These are phyloP conservation scores for Halcyon smyrnensis DNA, from an alignment of 2,797 vertebrate species.

Conservation along the genomic window DNA sequence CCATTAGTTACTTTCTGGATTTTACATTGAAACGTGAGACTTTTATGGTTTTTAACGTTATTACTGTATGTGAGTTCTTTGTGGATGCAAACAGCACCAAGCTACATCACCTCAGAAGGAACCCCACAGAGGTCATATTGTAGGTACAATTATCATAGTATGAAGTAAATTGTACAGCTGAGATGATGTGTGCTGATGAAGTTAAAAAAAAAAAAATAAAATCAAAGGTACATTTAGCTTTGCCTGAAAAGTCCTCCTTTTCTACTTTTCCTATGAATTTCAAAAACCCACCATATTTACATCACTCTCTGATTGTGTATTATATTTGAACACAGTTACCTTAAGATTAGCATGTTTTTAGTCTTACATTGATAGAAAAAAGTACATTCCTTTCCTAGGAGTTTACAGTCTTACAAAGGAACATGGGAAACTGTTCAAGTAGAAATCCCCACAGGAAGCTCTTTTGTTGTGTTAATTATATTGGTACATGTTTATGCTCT, in stretches of 20 bases:
- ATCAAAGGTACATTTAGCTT: background rate
- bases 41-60: background rate
- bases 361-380: background rate
- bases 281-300: background rate
- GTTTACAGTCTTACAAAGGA: background rate
- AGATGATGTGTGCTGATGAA: background rate
- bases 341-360: background rate
- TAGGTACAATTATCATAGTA: background rate
- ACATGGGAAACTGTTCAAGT: background rate
- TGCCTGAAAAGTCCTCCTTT: background rate
- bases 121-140: background rate
- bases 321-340: background rate
- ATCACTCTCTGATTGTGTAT: background rate
- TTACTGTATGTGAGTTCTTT: background rate
- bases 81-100: background rate
- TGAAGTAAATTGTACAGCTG: background rate
- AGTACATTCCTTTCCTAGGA: background rate
- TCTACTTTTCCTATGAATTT: background rate
- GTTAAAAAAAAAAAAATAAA: background rate
- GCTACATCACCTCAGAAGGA: background rate
- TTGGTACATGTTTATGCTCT: background rate
- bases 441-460: background rate
- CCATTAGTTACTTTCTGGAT: background rate
- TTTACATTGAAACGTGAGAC: background rate
- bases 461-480: background rate